These are phyloP conservation scores for Bradysia coprophila DNA, from an alignment of 1,140 invertebrate species.

Conservation along the genomic window DNA sequence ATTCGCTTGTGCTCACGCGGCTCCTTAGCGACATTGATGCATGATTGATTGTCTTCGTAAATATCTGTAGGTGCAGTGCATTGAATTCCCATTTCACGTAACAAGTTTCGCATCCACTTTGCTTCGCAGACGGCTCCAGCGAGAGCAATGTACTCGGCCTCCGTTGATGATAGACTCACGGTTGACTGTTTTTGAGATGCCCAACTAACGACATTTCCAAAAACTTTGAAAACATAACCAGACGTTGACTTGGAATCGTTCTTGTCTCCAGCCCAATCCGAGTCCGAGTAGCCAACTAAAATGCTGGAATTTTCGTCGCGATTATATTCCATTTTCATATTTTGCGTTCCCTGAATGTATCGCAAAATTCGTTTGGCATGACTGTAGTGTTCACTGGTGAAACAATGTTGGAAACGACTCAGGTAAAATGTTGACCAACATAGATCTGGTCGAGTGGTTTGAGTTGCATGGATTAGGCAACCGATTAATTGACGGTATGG, in stretches of 20 bases:
- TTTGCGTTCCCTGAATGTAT: conserved; percentile 28
- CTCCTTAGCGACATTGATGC: conserved; percentile 19
- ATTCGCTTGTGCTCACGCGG: conserved; percentile 9
- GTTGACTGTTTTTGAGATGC: conserved; percentile 14
- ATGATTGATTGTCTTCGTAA: conserved; percentile 14
- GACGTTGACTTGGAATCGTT: conserved; percentile 13
- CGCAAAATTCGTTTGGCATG: conserved; percentile 31
- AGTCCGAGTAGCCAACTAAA: conserved; percentile 19
- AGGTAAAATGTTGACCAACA: neutral
- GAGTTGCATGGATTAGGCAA: conserved; percentile 1
- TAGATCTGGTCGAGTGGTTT: neutral
- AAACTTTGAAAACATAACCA: conserved; percentile 15
- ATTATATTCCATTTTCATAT: conserved; percentile 7
- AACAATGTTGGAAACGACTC: conserved; percentile 5
- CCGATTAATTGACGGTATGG: conserved; percentile 1
- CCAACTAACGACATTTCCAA: conserved; percentile 11
- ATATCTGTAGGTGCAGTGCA: conserved; percentile 1
- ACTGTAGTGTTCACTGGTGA: conserved; percentile 4
- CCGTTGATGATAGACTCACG: conserved; percentile 11
- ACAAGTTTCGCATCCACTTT: conserved; percentile 11
- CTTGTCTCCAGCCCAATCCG: conserved; percentile 18
- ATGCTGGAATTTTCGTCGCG: conserved; percentile 6
- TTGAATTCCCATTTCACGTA: conserved; percentile 8
- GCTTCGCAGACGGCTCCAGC: conserved; percentile 5
- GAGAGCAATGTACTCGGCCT: conserved; percentile 11